Evolutionary conservation across 2,113 vertebrate genomes (phyloP).

Genomic region (Planiliza haematocheilus): DNA sequence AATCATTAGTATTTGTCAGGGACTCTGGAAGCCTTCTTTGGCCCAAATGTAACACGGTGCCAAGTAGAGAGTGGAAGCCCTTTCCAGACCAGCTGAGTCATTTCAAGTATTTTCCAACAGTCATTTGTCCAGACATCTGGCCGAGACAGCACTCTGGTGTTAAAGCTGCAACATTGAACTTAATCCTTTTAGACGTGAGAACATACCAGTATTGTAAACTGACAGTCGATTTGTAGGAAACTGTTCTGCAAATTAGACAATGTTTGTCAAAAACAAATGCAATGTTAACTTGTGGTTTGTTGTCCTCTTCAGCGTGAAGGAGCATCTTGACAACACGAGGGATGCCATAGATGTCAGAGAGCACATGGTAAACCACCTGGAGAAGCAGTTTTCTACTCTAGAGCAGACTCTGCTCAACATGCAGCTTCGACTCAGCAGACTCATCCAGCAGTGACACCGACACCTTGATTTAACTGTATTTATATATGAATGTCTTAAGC

Average conservation of each 20-base stretch:
- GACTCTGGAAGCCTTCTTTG: slow-evolving; percentile 6
- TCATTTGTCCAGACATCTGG: slow-evolving; percentile 43
- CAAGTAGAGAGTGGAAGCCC: slow-evolving; percentile 30
- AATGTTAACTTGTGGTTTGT: slow-evolving; percentile 17
- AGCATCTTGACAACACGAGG: slow-evolving; percentile 68
- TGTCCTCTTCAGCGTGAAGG: slow-evolving; percentile 75
- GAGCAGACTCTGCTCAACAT: slow-evolving; percentile 75
- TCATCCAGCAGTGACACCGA: slow-evolving; percentile 65
- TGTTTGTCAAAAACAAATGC: slow-evolving; percentile 6
- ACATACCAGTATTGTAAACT: neutral
- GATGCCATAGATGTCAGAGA: slow-evolving; percentile 68
- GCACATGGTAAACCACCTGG: slow-evolving; percentile 69
- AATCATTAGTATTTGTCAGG: slow-evolving; percentile 27
- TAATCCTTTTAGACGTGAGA: neutral
- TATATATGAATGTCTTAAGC: slow-evolving; percentile 24
- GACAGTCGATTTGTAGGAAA: too few species aligned
- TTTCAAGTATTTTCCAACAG: slow-evolving; percentile 40
- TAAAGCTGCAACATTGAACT: neutral
- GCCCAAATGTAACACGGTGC: slow-evolving; percentile 2
- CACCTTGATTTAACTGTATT: slow-evolving; percentile 14
- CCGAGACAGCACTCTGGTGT: slow-evolving; percentile 16
- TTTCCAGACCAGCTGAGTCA: slow-evolving; percentile 37
- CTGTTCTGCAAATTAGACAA: too few species aligned
- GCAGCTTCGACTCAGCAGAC: slow-evolving; percentile 75
- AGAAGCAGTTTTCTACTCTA: slow-evolving; percentile 73